Base-by-base conservation (phyloP, 2,888 invertebrate genomes). In the Sepiola atlantica region DNA sequence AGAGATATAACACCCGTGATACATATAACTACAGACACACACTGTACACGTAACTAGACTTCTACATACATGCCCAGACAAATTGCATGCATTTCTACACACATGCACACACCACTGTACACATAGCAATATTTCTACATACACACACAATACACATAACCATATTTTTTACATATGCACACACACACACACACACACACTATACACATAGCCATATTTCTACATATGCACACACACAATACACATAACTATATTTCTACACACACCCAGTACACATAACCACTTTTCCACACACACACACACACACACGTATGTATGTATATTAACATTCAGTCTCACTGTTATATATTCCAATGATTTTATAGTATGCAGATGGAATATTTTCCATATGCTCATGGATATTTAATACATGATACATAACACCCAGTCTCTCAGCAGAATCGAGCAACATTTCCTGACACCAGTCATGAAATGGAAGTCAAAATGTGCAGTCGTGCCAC, bases 401-500 rank as follows among this genome's bases (percentile, higher is more conserved):
- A 77, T 77, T 77, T 77, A 77, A 77, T 18, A 77, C n/a, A 77
- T n/a, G 32, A 77, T n/a, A n/a, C 4, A n/a, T 77, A 77, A 77
- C n/a, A n/a, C 14, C 77, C 28, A 77, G 10, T 32, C 12, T 77
- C 77, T n/a, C 77, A 77, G 77, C 28, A 77, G 77, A 77, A 77
- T 77, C 14, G 14, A 77, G 77, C 77, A 77, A n/a, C n/a, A 77
- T n/a, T 77, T 77, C 77, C 77, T 77, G 77, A 77, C 77, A 77
- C n/a, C 32, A 77, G 77, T 77, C 77, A 77, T 77, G 77, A 77
- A 77, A 77, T 77, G 77, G 77, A 77, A 77, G 77, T 77, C 16
- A 21, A n/a, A 77, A 32, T 77, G 77, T 77, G 77, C 77, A 14
- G n/a, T 77, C 32, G 77, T 77, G 77, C 32, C 77, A 77, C 77